A percentile compares a stretch with the other conserved stretches of the same genome.
phyloP scores from a whole-genome alignment of 2,888 invertebrate species.

The Drosophila setosimentum region DNA sequence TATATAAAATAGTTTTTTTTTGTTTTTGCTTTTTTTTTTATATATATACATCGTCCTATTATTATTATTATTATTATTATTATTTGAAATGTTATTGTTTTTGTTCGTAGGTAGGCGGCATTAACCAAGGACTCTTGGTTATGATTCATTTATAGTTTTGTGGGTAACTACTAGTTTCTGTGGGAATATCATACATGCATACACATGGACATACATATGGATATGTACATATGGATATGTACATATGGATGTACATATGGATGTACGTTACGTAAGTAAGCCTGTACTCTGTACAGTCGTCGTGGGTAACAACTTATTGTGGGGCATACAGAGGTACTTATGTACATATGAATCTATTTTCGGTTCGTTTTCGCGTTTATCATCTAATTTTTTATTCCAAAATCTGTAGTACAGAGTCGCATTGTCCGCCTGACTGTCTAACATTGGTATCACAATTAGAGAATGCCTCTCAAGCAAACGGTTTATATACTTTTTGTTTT shows the following conservation, averaged over 20 bases:
- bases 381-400: conserved; percentile 11
- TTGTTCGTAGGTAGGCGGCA: conserved; percentile 45
- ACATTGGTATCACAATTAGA: conserved; percentile 68
- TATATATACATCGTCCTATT: conserved; percentile 17
- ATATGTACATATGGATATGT: background rate
- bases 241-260: too few species aligned
- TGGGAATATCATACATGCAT: conserved; percentile 42
- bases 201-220: background rate
- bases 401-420: conserved; percentile 27
- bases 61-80: conserved; percentile 6
- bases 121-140: conserved; percentile 18
- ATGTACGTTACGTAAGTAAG: conserved; percentile 12
- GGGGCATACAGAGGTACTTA: conserved; percentile 52
- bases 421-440: conserved; percentile 45
- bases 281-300: conserved; percentile 54
- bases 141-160: background rate
- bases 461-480: conserved; percentile 57
- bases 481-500: too few species aligned
- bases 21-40: background rate
- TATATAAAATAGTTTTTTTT: conserved; percentile 9
- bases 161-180: conserved; percentile 30
- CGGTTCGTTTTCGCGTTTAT: conserved; percentile 6
- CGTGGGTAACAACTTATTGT: conserved; percentile 47
- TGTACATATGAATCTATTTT: conserved; percentile 3
- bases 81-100: conserved; percentile 21